Percentiles rank a stretch among this genome's conserved stretches.
phyloP scores from a whole-genome alignment of 2,113 vertebrate genomes.

The Macquaria ambigua region DNA sequence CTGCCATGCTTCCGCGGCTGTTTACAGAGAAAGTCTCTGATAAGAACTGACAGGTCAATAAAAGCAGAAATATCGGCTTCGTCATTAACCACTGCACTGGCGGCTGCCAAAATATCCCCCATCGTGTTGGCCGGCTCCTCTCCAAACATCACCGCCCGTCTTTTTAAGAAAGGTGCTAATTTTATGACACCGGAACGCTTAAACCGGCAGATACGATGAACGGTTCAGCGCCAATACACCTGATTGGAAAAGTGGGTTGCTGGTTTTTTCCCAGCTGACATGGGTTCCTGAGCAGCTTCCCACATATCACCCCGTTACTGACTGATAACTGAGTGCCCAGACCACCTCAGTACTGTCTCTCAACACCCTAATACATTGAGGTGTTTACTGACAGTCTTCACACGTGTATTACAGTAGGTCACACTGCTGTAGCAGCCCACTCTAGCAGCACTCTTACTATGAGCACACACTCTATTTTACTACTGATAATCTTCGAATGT shows the following conservation, averaged over 20 bases:
- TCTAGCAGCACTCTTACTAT: constrained; percentile 28
- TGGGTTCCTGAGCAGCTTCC: constrained; percentile 23
- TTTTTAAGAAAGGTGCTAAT: constrained; percentile 84
- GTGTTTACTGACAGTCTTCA: constrained; percentile 79
- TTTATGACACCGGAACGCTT: constrained; percentile 80
- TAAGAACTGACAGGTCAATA: constrained; percentile 86
- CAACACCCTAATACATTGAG: constrained; percentile 60
- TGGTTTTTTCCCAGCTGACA: constrained; percentile 23
- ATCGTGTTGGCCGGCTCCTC: constrained; percentile 67
- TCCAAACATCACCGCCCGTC: constrained; percentile 67
- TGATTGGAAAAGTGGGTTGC: constrained; percentile 1
- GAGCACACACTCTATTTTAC: constrained; percentile 36
- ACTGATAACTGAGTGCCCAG: constrained; percentile 27
- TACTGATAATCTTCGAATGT: constrained; percentile 42
- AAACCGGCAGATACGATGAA: constrained; percentile 75
- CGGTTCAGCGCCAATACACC: constrained; percentile 62
- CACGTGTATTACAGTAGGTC: constrained; percentile 62
- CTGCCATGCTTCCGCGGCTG: constrained; percentile 32
- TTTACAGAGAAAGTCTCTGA: constrained; percentile 82
- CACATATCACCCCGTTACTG: constrained; percentile 55
- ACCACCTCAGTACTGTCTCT: constrained; percentile 56
- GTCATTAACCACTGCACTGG: constrained; percentile 67
- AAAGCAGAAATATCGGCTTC: constrained; percentile 84
- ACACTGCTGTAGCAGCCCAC: constrained; percentile 33
- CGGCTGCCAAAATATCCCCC: constrained; percentile 84